Percentiles rank a stretch among this genome's conserved stretches.
Conservation (phyloP, 2,888 invertebrate species). For the Archips crataeganus region DNA sequence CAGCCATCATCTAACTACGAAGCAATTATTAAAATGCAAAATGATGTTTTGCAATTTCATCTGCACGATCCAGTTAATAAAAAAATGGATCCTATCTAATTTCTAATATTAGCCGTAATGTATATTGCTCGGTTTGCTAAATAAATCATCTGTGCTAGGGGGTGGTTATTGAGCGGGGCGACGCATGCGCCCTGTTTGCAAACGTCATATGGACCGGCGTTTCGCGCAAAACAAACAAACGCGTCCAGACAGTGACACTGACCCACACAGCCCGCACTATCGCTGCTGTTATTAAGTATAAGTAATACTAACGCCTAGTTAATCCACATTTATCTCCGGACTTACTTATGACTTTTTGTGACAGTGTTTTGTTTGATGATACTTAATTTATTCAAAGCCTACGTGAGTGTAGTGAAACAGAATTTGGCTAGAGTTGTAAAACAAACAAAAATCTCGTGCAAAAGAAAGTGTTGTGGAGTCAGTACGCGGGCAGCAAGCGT, state of each 20-base stretch:
- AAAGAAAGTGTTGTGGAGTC: constrained; percentile 78
- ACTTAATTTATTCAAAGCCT: background rate
- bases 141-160: constrained; percentile 56
- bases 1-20: constrained; percentile 8
- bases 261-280: constrained; percentile 59
- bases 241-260: constrained; percentile 69
- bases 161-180: constrained; percentile 72
- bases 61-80: background rate
- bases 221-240: constrained; percentile 78
- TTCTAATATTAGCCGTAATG: constrained; percentile 32
- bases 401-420: constrained; percentile 25
- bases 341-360: background rate
- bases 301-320: background rate
- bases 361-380: background rate
- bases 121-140: constrained; percentile 30
- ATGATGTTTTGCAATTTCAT: constrained; percentile 14
- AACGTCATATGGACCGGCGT: constrained; percentile 61
- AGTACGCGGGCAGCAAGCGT: constrained; percentile 67
- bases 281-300: constrained; percentile 40
- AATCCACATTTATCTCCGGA: background rate
- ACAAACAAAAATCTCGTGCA: constrained; percentile 72
- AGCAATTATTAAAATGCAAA: constrained; percentile 13
- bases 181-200: constrained; percentile 71
- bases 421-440: constrained; percentile 47
- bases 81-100: background rate